These are phyloP conservation scores for Antheraea mylitta DNA, from an alignment of 1,140 invertebrate genomes.

Conservation along the genomic window DNA sequence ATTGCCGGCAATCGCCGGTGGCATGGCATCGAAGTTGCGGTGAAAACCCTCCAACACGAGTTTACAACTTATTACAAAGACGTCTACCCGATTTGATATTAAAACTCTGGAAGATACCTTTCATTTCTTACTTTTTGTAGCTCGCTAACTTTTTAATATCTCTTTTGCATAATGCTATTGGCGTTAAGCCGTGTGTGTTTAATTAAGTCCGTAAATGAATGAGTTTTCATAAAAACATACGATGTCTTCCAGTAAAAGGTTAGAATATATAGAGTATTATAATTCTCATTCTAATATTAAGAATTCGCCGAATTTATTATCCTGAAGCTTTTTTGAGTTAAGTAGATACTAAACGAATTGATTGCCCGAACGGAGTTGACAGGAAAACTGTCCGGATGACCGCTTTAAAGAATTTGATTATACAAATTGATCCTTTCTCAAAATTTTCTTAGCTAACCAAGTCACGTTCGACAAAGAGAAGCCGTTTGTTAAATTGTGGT, in stretches of 20 bases:
- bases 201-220: too few species aligned
- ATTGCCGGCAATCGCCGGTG: constrained; percentile 55
- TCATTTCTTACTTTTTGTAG: constrained; percentile 25
- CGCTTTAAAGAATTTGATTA: constrained; percentile 29
- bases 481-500: constrained; percentile 23
- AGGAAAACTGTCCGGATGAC: constrained; percentile 22
- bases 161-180: constrained; percentile 6
- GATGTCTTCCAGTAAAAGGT: too few species aligned
- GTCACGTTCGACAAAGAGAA: constrained; percentile 24
- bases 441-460: constrained; percentile 31
- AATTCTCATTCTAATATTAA: too few species aligned
- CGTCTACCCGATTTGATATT: constrained; percentile 53
- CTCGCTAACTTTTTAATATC: constrained; percentile 17
- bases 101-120: constrained; percentile 42
- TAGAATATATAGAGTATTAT: neutral
- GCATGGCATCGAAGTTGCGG: constrained; percentile 53
- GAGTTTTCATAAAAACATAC: neutral
- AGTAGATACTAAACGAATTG: neutral
- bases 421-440: constrained; percentile 29
- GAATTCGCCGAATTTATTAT: too few species aligned
- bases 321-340: neutral
- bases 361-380: constrained; percentile 13
- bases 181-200: neutral
- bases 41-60: constrained; percentile 57
- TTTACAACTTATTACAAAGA: constrained; percentile 66